Evolutionary conservation across 2,888 invertebrate species (phyloP), one percentile per base, ranked within the genome.

Genomic region (Ennomos fuscantarius): DNA sequence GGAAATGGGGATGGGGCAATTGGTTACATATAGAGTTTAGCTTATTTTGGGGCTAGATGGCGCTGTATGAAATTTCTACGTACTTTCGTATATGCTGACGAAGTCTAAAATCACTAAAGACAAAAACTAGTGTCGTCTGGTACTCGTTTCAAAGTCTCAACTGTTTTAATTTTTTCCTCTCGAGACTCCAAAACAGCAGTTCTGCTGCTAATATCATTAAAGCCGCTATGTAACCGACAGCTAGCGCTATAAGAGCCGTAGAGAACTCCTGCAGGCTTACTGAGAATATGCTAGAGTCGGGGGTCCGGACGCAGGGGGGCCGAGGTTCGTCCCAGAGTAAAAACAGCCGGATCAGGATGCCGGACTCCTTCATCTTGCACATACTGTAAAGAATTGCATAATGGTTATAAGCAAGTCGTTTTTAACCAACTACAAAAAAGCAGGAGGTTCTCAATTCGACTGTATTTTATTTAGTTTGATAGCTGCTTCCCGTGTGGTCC

Each of bases 211-310:
- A 68, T 48, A 92, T 62, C 6, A 82, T 41, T 24, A 82, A 11
- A n/a, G 93, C 82, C 0, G 84, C 66, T 12, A 84, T 63, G 67
- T 89, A 81, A 15, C 95, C 95, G 2, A 89, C 70, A 2, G 84
- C 69, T 8, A 95, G 81, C 43, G 93, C 82, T 11, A 93, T 72
- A 10, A 94, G 80, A 0, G 94, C 93, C 56, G 93, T 93, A 36
- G 93, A 92, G 69, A 95, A 93, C 71, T 95, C 95, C 31, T 84
- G 82, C 53, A 95, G 82, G 44, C 92, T 88, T 34, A 95, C 95
- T 62, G 93, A 81, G 60, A 93, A 87, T 6, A 88, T 70, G 56
- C 81, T 83, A 40, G 86, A 78, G 65, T 93, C 92, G 0, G 89
- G 87, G 0, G 87, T 85, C 40, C 84, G 82, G 1, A 94, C 90